Percentiles rank a stretch among this genome's conserved stretches.
phyloP scores from a whole-genome alignment of 2,113 vertebrate genomes.

The Sula dactylatra region DNA sequence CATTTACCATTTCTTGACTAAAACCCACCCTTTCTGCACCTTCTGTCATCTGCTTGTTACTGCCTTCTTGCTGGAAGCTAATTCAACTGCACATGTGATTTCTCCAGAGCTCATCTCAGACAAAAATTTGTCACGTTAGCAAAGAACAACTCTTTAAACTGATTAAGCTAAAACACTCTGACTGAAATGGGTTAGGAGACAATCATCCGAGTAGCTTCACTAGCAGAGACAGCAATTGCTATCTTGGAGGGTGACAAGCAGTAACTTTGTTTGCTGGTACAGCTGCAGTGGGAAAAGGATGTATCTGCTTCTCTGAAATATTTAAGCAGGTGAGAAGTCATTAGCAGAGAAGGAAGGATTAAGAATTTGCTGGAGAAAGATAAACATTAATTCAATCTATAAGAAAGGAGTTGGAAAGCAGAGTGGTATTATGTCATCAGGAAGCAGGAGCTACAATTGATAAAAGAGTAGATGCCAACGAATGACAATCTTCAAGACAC shows the following conservation, averaged over 20 bases:
- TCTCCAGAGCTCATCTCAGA: neutral
- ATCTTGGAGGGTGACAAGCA: neutral
- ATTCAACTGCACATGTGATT: neutral
- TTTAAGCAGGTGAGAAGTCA: slow-evolving; percentile 6
- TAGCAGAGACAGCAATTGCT: neutral
- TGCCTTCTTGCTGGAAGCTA: neutral
- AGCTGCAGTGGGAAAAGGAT: neutral
- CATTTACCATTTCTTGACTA: neutral
- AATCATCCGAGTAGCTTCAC: neutral
- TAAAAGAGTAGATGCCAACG: neutral
- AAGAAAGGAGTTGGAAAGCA: neutral
- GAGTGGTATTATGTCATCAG: neutral
- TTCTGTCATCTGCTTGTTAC: neutral
- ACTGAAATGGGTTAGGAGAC: slow-evolving; percentile 37
- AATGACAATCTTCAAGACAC: neutral
- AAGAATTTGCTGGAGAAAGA: neutral
- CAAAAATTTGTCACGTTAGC: slow-evolving; percentile 19
- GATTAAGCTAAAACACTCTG: slow-evolving; percentile 18
- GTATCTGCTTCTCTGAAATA: neutral
- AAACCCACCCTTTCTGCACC: neutral
- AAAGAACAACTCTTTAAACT: neutral
- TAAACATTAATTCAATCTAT: neutral
- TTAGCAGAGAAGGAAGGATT: neutral
- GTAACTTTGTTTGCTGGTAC: neutral
- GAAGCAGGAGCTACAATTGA: neutral